phyloP scores from a whole-genome alignment of 2,888 invertebrate genomes.

The Rotaria magnacalcarata region DNA sequence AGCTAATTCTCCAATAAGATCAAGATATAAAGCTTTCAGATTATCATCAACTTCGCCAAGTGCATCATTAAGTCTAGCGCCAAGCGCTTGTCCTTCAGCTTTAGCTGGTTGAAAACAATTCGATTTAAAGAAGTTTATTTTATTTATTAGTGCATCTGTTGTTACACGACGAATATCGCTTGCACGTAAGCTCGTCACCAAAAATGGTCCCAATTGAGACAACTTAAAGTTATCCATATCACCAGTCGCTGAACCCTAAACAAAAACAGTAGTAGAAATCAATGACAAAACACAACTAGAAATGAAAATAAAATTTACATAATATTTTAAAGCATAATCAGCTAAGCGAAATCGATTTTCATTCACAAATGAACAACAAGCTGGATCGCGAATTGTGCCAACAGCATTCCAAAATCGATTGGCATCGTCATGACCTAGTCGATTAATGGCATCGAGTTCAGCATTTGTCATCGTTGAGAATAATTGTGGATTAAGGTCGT shows the following conservation, averaged over 20 bases:
- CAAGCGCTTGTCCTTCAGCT: conserved; percentile 13
- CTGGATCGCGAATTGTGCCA: neutral
- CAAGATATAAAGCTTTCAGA: conserved; percentile 6
- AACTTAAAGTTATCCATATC: conserved; percentile 9
- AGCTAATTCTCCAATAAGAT: conserved; percentile 34
- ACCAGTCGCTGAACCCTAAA: conserved; percentile 14
- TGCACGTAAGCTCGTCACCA: neutral
- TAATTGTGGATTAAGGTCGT: conserved; percentile 30
- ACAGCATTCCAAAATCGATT: conserved; percentile 22
- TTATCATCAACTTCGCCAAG: conserved; percentile 21
- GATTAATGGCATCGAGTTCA: conserved; percentile 25
- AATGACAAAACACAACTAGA: neutral
- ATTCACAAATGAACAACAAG: neutral
- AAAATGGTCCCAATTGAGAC: conserved; percentile 10
- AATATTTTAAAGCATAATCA: conserved; percentile 5
- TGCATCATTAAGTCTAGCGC: neutral
- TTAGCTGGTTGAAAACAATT: conserved; percentile 20
- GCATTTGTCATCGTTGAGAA: conserved; percentile 21
- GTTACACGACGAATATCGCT: conserved; percentile 25
- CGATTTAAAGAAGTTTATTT: neutral
- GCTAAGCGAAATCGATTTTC: conserved; percentile 26
- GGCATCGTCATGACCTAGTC: neutral
- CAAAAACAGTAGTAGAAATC: neutral
- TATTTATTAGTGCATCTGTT: conserved; percentile 27
- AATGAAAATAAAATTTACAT: neutral